Base-by-base conservation (phyloP, 2,888 invertebrate species). In the Omphaloscelis lunosa region DNA sequence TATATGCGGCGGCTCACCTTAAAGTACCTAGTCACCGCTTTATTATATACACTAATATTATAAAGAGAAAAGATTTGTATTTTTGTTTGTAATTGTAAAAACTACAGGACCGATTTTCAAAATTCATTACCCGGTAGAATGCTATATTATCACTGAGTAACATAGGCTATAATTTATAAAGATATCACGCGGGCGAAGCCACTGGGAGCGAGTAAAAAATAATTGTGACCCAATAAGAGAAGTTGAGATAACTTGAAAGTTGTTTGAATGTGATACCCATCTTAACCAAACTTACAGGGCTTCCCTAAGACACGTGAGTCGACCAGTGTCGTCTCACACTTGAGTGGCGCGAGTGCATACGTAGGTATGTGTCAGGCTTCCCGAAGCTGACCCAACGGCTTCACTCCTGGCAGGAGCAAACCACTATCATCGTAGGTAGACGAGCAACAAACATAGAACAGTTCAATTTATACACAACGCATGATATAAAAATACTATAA, bases 291-390 rank as follows among this genome's bases (percentile, higher is more conserved):
- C 75, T 89, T 81, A 80, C 90, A 92, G 75, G 95, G 94, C 89
- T 95, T 95, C 95, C 78, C 82, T 77, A 85, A 91, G 93, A 92
- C 90, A 92, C 88, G 92, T 91, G 90, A 93, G 89, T 86, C 87
- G 90, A 90, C 89, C 91, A 88, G 91, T 88, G 91, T 94, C 89
- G 86, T 93, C 83, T 92, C 93, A 94, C 94, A 92, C 94, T 85
- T 93, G 93, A 95, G 82, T 92, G 92, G 82, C 68, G 78, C 85
- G 84, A 82, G 82, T 85, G 83, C 89, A 87, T 90, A 85, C 86
- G 91, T 89, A 34, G 34, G 34, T 34, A 91, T 85, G 83, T 86
- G 83, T 92, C 89, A 73, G 95, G 95, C 94, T 95, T 95, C 95
- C 71, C 78, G 72, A 73, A 39, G 1, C 48, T 20, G 75, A 56